Evolutionary conservation across 2,888 invertebrate genomes (phyloP), one percentile per base, ranked within the genome.

Genomic region (Azorinus chamasolen): DNA sequence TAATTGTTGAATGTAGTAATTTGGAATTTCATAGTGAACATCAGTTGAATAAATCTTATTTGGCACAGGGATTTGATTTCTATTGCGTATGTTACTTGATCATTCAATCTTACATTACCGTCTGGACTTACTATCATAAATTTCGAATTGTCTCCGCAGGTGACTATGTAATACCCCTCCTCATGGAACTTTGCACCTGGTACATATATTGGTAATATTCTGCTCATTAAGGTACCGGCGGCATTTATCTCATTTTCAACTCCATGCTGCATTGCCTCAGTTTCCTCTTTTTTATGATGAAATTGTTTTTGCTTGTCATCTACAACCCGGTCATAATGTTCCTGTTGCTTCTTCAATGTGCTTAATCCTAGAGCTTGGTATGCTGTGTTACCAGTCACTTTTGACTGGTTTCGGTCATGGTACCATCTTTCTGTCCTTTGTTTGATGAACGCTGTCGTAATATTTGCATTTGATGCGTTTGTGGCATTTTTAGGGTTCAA

Each of bases 11-110:
- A 50, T 22, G 18, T 71, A 71, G 50, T 64, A 58, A 6, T 57
- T 41, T 22, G 63, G 71, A 27, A 71, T 18, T 27, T 24, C n/a
- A 39, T 71, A 71, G 37, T 71, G 63, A 4, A 71, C 63, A 43
- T 71, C 71, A 14, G 71, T 55, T 32, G 58, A 45, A 18, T 41
- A 57, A 10, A 43, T 27, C 27, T 71, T 63, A 14, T 20, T 20
- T 18, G 57, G 55, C n/a, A 20, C 41, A 1, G 57, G 57, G n/a
- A 65, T 48, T 65, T 65, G 6, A 57, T 4, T 18, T 57, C 55
- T n/a, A 57, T n/a, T 12, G 14, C 58, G 24, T 6, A 22, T 39
- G 4, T 20, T 18, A 41, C 22, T 3, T 43, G 8, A 45, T 10
- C 24, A 18, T 20, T 18, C 3, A 3, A 5, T 10, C 58, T n/a